Evolutionary conservation across 2,888 invertebrate species (phyloP).

Genomic region (Laothoe populi): DNA sequence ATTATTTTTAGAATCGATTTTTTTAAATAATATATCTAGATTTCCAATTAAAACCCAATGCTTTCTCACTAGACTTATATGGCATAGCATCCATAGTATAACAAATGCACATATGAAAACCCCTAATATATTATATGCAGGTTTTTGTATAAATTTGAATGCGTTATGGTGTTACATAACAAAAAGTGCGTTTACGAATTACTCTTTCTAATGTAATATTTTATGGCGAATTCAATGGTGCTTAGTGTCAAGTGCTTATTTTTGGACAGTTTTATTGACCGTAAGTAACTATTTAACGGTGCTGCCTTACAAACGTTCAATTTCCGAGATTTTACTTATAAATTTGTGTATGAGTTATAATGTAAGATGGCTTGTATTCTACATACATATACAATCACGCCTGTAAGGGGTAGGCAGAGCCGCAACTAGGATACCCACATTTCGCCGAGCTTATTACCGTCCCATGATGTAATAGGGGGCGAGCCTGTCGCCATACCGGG

Average conservation of each 20-base stretch:
- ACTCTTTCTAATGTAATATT: background rate
- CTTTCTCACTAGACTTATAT: no score
- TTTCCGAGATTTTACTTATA: background rate
- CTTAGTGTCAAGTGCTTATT: slow-evolving; percentile 19
- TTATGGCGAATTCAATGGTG: slow-evolving; percentile 13
- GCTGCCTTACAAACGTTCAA: background rate
- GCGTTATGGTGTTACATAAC: slow-evolving; percentile 7
- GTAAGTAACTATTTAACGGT: slow-evolving; percentile 24
- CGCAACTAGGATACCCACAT: no score
- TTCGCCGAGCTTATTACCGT: no score
- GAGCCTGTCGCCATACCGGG: no score
- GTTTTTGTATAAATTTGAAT: slow-evolving; percentile 7
- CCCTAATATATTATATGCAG: background rate
- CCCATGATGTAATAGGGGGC: no score
- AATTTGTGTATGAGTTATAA: background rate
- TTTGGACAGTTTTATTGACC: slow-evolving; percentile 16
- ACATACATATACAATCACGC: no score
- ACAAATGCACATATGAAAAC: background rate
- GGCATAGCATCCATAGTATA: no score
- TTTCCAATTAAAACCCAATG: no score
- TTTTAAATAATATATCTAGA: no score
- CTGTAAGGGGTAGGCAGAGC: no score
- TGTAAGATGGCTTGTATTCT: no score
- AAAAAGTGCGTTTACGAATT: background rate
- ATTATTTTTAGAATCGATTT: no score